Percentiles rank a stretch among this genome's conserved stretches.
phyloP scores from a whole-genome alignment of 2,113 vertebrate species.

The Tachuris rubrigastra region DNA sequence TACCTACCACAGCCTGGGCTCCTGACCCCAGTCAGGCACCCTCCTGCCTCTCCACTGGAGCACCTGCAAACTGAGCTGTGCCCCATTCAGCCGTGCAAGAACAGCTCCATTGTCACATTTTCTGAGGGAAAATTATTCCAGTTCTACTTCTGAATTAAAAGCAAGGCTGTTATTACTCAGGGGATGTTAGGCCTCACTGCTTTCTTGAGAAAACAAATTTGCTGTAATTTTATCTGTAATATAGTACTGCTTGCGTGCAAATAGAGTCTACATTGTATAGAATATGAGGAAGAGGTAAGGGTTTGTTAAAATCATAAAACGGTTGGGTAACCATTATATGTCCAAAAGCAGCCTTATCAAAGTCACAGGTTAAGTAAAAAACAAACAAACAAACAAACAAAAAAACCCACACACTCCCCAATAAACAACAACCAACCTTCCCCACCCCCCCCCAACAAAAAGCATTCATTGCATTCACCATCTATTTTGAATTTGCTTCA shows the following conservation, averaged over 20 bases:
- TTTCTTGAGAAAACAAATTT: constrained; percentile 99
- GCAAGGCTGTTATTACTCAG: constrained; percentile 89
- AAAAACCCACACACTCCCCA: neutral
- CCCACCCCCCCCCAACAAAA: constrained; percentile 14
- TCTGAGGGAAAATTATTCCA: constrained; percentile 82
- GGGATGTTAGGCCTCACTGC: constrained; percentile 90
- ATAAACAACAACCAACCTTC: neutral
- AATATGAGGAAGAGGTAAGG: constrained; percentile 78
- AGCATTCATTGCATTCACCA: constrained; percentile 81
- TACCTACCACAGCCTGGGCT: constrained; percentile 80
- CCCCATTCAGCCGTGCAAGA: constrained; percentile 80
- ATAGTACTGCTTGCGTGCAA: constrained; percentile 88
- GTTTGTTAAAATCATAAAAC: constrained; percentile 85
- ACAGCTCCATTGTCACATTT: constrained; percentile 85
- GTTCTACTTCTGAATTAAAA: constrained; percentile 85
- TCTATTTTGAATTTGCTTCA: constrained; percentile 86
- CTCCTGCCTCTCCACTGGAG: constrained; percentile 68
- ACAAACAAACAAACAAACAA: constrained; percentile 64
- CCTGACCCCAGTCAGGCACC: constrained; percentile 74
- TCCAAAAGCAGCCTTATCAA: constrained; percentile 84
- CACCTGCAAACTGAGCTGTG: constrained; percentile 85
- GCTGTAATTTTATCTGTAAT: constrained; percentile 99
- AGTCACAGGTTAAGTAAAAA: constrained; percentile 77
- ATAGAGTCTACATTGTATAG: constrained; percentile 91
- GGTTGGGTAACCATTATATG: constrained; percentile 88